These are phyloP conservation scores for Odontothrips loti DNA, from an alignment of 2,888 invertebrate genomes.

Conservation along the genomic window DNA sequence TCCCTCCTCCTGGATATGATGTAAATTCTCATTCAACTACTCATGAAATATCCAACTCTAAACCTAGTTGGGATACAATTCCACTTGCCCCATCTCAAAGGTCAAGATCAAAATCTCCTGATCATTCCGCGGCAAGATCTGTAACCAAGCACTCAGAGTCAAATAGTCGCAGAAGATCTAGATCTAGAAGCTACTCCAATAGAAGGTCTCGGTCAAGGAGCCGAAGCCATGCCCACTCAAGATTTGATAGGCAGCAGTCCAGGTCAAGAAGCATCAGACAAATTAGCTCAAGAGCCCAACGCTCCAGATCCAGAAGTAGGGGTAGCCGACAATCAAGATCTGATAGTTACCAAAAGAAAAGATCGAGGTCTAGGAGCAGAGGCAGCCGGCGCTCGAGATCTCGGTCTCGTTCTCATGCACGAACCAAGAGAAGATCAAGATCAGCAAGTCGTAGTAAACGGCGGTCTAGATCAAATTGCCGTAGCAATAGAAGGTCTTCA, in stretches of 20 bases:
- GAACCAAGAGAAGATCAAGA: constrained; percentile 14
- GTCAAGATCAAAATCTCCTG: constrained; percentile 8
- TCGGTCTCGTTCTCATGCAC: background rate
- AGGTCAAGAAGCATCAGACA: too few relatives aligned
- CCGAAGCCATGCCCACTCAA: too few relatives aligned
- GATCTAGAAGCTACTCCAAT: background rate
- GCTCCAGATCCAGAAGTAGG: background rate
- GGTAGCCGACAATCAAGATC: background rate
- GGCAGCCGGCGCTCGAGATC: background rate
- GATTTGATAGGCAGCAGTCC: too few relatives aligned
- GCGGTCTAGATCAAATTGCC: background rate
- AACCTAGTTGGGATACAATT: background rate
- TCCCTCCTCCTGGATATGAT: constrained; percentile 37
- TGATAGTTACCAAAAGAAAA: background rate
- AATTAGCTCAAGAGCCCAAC: background rate
- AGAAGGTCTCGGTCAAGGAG: background rate
- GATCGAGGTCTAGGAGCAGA: background rate
- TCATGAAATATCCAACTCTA: background rate
- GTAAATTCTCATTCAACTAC: background rate
- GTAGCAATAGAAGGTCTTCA: background rate
- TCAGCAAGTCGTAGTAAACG: background rate
- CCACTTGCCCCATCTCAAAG: background rate
- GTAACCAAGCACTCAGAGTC: background rate
- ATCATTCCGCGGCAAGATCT: background rate
- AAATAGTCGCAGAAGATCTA: background rate